Percentiles rank a stretch among this genome's conserved stretches.
phyloP scores from a whole-genome alignment of 2,113 vertebrate species.

The Pycnonotus jocosus region DNA sequence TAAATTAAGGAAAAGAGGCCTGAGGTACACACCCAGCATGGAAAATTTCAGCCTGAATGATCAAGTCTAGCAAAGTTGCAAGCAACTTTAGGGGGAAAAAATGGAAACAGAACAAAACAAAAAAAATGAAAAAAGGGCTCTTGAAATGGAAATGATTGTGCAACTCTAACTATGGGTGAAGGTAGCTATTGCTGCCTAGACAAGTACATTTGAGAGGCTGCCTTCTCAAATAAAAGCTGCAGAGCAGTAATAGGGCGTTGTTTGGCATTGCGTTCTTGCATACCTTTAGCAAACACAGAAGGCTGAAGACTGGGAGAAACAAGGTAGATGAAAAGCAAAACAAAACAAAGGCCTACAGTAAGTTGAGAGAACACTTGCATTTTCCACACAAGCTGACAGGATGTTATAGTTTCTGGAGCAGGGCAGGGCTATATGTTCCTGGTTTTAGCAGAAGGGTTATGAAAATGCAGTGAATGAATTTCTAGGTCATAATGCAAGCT shows the following conservation, averaged over 20 bases:
- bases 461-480: constrained; percentile 4
- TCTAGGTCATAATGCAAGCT: constrained; percentile 38
- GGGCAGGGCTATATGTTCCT: background rate
- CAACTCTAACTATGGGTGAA: background rate
- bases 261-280: background rate
- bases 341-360: background rate
- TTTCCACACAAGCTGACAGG: background rate
- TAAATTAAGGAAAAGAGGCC: background rate
- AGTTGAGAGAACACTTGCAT: background rate
- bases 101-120: background rate
- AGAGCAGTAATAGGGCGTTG: background rate
- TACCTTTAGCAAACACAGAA: background rate
- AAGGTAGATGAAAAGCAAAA: background rate
- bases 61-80: background rate
- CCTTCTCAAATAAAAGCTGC: background rate
- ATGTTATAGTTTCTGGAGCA: background rate
- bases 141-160: background rate
- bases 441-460: background rate
- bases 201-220: background rate
- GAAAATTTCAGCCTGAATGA: background rate
- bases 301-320: background rate
- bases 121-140: background rate
- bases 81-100: background rate
- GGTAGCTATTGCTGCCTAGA: background rate
- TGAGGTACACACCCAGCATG: background rate